These are phyloP conservation scores for Mus musculus DNA, from an alignment of 2,113 vertebrate genomes.

Conservation along the genomic window DNA sequence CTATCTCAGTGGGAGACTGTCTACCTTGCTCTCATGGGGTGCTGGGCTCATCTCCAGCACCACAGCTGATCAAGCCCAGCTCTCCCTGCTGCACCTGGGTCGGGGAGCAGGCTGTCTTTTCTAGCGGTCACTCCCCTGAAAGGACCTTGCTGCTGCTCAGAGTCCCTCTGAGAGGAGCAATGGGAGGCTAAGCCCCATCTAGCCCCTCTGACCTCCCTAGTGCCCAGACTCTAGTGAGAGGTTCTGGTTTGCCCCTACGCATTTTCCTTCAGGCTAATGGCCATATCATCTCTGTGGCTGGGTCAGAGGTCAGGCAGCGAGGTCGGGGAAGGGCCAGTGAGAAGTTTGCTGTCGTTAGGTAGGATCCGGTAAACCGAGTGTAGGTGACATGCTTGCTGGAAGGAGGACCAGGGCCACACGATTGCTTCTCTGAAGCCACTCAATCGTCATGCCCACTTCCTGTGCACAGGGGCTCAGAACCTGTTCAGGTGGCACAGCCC, in stretches of 20 bases:
- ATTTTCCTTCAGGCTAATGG: background rate
- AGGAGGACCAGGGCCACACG: background rate
- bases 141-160: background rate
- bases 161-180: background rate
- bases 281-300: too few species aligned
- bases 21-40: background rate
- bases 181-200: too few species aligned
- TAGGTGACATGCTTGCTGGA: background rate
- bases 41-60: background rate
- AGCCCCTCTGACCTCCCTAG: background rate
- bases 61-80: background rate
- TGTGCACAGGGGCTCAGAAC: background rate
- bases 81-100: too few species aligned
- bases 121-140: too few species aligned
- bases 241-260: background rate
- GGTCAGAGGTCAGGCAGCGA: background rate
- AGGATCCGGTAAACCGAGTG: background rate
- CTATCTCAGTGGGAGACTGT: background rate
- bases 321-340: accelerated
- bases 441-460: accelerated
- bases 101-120: background rate
- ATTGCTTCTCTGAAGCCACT: background rate
- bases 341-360: background rate
- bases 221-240: background rate
- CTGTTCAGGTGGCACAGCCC: background rate